phyloP scores from a whole-genome alignment of 1,140 invertebrate species.

The Phymastichus coffea region DNA sequence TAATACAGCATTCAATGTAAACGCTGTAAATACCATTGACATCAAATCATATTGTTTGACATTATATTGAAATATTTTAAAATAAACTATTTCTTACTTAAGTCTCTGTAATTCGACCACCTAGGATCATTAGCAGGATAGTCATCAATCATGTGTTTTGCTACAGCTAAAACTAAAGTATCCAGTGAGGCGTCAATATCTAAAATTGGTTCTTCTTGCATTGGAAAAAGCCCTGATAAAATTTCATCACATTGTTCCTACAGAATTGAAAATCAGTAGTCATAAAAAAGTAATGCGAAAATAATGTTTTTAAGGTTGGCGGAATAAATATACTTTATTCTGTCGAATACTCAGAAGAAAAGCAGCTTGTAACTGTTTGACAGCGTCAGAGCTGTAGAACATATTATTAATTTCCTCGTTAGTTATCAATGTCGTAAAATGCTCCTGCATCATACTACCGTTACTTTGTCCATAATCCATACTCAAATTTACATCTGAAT shows the following conservation, averaged over 20 bases:
- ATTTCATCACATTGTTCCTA: constrained; percentile 66
- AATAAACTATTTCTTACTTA: constrained; percentile 34
- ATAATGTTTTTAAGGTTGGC: constrained; percentile 10
- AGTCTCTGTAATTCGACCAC: constrained; percentile 61
- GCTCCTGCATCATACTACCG: constrained; percentile 40
- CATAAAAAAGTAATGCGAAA: not conserved
- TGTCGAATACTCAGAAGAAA: constrained; percentile 59
- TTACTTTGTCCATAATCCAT: constrained; percentile 36
- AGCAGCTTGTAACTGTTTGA: constrained; percentile 73
- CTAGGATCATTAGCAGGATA: constrained; percentile 85
- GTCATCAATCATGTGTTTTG: constrained; percentile 82
- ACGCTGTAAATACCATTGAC: not conserved
- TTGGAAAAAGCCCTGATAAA: constrained; percentile 69
- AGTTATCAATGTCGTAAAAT: constrained; percentile 65
- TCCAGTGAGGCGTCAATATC: constrained; percentile 66
- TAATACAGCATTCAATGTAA: constrained; percentile 52
- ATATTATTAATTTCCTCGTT: constrained; percentile 75
- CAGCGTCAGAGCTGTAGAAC: constrained; percentile 63
- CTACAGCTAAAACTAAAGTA: constrained; percentile 69
- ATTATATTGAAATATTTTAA: not conserved
- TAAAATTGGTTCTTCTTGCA: constrained; percentile 52
- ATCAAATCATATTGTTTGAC: not conserved
- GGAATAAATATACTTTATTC: constrained; percentile 36
- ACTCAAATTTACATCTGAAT: constrained; percentile 39
- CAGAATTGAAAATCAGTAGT: constrained; percentile 30